A percentile compares a stretch with the other conserved stretches of the same genome.
Conservation (phyloP, 2,888 invertebrate species). For the Lamproptera curius region DNA sequence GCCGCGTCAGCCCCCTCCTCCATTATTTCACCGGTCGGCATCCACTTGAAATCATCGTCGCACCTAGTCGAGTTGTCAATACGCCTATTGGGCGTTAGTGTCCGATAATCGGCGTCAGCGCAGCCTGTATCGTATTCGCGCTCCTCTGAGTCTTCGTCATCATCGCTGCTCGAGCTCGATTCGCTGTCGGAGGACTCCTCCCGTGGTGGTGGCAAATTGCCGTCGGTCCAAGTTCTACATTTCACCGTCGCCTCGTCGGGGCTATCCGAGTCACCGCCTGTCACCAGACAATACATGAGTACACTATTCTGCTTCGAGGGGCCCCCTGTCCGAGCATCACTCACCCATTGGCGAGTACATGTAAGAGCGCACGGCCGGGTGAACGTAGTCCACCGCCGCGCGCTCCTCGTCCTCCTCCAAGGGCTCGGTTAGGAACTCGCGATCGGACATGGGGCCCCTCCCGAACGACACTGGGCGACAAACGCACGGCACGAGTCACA, state of each 20-base stretch:
- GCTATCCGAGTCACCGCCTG: slow-evolving; percentile 80
- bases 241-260: slow-evolving; percentile 81
- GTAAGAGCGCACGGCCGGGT: slow-evolving; percentile 75
- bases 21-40: slow-evolving; percentile 63
- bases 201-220: slow-evolving; percentile 54
- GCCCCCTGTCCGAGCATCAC: slow-evolving; percentile 54
- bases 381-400: slow-evolving; percentile 59
- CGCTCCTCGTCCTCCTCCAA: slow-evolving; percentile 68
- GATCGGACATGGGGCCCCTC: slow-evolving; percentile 74
- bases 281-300: slow-evolving; percentile 55
- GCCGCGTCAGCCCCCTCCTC: slow-evolving; percentile 47
- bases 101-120: slow-evolving; percentile 79
- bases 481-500: slow-evolving; percentile 66
- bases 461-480: slow-evolving; percentile 73
- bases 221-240: slow-evolving; percentile 70
- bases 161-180: slow-evolving; percentile 55
- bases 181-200: slow-evolving; percentile 63
- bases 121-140: slow-evolving; percentile 74
- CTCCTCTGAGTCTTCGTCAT: slow-evolving; percentile 60
- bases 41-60: slow-evolving; percentile 84
- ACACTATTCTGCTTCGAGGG: slow-evolving; percentile 32
- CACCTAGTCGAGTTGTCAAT: slow-evolving; percentile 80
- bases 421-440: slow-evolving; percentile 72
- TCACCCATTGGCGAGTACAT: slow-evolving; percentile 76
- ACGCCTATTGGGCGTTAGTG: slow-evolving; percentile 60